These are phyloP conservation scores for Chelon labrosus DNA, from an alignment of 2,797 vertebrate genomes.

Conservation along the genomic window DNA sequence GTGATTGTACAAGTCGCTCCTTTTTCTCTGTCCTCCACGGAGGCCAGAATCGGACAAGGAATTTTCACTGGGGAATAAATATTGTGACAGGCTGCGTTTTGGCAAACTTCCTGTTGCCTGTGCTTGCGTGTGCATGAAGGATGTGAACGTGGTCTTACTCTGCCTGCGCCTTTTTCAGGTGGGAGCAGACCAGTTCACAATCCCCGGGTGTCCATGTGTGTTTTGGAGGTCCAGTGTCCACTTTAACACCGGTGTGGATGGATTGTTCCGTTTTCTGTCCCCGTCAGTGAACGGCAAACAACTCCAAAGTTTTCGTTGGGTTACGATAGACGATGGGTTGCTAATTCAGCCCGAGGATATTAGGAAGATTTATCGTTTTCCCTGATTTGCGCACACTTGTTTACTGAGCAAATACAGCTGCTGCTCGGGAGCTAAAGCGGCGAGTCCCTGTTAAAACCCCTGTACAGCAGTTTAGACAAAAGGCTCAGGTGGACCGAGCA, in stretches of 20 bases:
- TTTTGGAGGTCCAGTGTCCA: conserved; percentile 7
- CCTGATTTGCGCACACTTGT: conserved; percentile 30
- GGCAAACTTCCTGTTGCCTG: conserved; percentile 23
- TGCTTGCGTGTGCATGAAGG: conserved; percentile 16
- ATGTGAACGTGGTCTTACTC: conserved; percentile 23
- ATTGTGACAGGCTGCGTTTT: conserved; percentile 44
- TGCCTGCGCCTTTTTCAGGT: conserved; percentile 27
- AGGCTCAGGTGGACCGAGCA: conserved; percentile 75
- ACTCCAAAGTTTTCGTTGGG: background rate
- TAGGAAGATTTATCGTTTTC: conserved; percentile 17
- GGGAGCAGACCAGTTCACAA: conserved; percentile 24
- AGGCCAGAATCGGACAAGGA: conserved; percentile 32
- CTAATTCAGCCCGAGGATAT: conserved; percentile 8
- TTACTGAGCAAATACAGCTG: conserved; percentile 62
- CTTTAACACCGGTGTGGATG: background rate
- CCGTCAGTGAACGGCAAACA: background rate
- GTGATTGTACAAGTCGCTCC: conserved; percentile 20
- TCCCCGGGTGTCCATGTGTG: conserved; percentile 10
- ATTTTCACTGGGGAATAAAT: conserved; percentile 55
- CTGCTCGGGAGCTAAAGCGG: conserved; percentile 30
- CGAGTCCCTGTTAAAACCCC: conserved; percentile 56
- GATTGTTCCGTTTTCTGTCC: background rate
- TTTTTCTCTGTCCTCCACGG: conserved; percentile 38
- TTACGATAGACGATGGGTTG: conserved; percentile 12
- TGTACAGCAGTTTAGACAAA: conserved; percentile 59